Percentiles rank a stretch among this genome's conserved stretches.
These are phyloP conservation scores for Phalacrocorax carbo DNA, from an alignment of 2,113 vertebrate species.

Conservation along the genomic window DNA sequence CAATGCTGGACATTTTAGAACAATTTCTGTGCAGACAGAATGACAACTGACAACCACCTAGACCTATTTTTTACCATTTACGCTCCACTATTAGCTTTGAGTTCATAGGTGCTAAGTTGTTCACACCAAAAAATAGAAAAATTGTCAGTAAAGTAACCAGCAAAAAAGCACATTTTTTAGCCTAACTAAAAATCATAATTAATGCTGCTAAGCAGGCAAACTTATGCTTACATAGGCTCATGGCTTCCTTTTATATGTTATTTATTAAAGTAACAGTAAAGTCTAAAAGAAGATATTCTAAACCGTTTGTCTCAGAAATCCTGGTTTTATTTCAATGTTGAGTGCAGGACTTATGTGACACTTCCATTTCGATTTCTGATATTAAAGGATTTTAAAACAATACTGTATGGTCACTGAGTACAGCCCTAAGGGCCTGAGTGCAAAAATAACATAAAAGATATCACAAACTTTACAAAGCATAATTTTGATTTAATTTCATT, in stretches of 20 bases:
- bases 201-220: neutral
- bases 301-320: neutral
- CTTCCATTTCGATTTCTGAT: slow-evolving; percentile 11
- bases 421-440: neutral
- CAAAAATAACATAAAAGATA: slow-evolving; percentile 27
- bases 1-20: neutral
- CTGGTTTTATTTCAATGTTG: neutral
- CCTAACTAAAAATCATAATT: neutral
- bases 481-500: slow-evolving; percentile 24
- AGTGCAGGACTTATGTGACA: neutral
- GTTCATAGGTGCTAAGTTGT: neutral
- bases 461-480: neutral
- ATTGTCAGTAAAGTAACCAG: neutral
- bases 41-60: neutral
- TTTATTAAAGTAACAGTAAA: neutral
- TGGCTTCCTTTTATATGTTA: neutral
- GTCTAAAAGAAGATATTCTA: neutral
- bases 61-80: neutral
- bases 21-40: neutral
- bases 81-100: neutral
- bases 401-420: neutral
- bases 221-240: neutral
- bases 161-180: neutral
- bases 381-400: slow-evolving; percentile 37
- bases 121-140: neutral